Evolutionary conservation across 2,113 vertebrate species (phyloP).

Genomic region (Ceyx melanurus): DNA sequence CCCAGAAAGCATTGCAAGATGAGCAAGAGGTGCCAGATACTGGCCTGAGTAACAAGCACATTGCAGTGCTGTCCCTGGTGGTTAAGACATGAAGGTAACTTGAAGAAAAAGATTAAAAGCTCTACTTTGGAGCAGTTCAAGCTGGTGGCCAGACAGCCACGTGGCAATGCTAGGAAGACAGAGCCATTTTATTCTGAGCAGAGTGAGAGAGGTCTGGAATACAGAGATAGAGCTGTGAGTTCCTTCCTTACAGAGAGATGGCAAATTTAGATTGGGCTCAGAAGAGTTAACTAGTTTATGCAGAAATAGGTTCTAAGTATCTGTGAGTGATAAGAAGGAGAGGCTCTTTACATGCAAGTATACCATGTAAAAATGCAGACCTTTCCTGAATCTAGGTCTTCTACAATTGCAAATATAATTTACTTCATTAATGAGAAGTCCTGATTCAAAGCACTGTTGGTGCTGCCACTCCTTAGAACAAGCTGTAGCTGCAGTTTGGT

Average conservation of each 20-base stretch:
- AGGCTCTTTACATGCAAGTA: not conserved
- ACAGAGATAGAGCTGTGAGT: not conserved
- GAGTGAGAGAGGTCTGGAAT: not conserved
- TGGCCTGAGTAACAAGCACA: not conserved
- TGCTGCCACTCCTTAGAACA: not conserved
- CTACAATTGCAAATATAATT: not conserved
- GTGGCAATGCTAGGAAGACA: not conserved
- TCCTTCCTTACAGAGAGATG: not conserved
- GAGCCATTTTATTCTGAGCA: not conserved
- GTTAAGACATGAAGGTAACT: not conserved
- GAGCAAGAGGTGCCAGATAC: not conserved
- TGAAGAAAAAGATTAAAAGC: slow-evolving; percentile 7
- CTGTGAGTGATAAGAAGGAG: not conserved
- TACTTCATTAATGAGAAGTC: not conserved
- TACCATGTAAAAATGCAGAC: not conserved
- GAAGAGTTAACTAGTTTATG: not conserved
- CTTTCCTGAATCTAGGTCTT: not conserved
- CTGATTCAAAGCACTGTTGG: not conserved
- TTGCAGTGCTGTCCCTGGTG: not conserved
- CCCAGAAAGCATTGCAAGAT: not conserved
- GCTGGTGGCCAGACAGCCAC: not conserved
- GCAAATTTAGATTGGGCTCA: not conserved
- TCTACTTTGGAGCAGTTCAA: not conserved
- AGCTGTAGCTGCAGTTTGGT: not conserved
- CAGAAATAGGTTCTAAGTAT: not conserved